Base-by-base conservation (phyloP, 2,888 invertebrate genomes). In the Lepidonotus clava region DNA sequence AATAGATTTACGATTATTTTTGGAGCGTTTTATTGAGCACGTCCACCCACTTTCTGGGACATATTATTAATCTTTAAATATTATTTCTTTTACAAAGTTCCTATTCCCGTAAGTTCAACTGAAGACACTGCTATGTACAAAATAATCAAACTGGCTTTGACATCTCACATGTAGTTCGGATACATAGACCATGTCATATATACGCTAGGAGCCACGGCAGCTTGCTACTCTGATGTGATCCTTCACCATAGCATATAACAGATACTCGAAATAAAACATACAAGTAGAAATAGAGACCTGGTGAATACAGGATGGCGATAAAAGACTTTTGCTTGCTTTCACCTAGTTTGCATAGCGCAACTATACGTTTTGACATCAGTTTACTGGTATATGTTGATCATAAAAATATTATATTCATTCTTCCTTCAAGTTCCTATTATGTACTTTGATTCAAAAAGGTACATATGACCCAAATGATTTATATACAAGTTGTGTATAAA, bases 391-490 rank as follows among this genome's bases (percentile, higher is more conserved):
- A 80, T 80, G 32, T 80, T 40, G 80, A 80, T 80, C 80, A 80
- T 80, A 80, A 80, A 80, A 80, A 80, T 80, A 80, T 80, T 41
- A 80, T 46, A 80, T 80, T 46, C 80, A 80, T 36, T 56, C 53
- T 56, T 83, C 83, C 56, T 83, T 83, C 83, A 83, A 83, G 83
- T 83, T 56, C 83, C 80, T 80, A 80, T 80, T 80, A 80, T 80
- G 80, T 80, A 80, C 80, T 41, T 80, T 46, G 80, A 80, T 80
- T 80, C 80, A 80, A 80, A 80, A 80, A 46, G 80, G 80, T 80
- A 80, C 80, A 80, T 80, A 80, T 80, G 80, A 46, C 80, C 80
- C 83, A 83, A 83, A 83, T 83, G 53, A 83, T 83, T 83, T 83
- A 83, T 83, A 56, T 83, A 83, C 83, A 83, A 83, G 56, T 83